phyloP scores from a whole-genome alignment of 2,797 vertebrate species.

The Spinus pinus region DNA sequence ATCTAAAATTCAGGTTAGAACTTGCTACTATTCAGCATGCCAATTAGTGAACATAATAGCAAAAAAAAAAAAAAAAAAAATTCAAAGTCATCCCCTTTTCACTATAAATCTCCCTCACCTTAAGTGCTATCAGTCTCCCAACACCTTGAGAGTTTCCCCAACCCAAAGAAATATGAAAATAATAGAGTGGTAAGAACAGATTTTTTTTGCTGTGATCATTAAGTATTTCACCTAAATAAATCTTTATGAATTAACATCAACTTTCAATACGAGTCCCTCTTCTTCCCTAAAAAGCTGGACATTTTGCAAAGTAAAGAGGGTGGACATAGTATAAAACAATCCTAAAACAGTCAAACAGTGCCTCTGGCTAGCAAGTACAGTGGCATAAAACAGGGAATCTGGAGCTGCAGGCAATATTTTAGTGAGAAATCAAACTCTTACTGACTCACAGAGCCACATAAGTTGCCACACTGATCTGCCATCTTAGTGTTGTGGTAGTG shows the following conservation, averaged over 20 bases:
- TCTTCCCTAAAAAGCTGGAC: background rate
- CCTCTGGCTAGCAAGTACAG: background rate
- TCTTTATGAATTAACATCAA: background rate
- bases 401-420: background rate
- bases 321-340: background rate
- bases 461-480: background rate
- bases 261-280: background rate
- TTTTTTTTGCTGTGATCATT: background rate
- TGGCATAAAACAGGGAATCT: background rate
- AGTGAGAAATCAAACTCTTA: background rate
- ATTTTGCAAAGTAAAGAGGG: background rate
- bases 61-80: background rate
- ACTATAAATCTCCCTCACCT: background rate
- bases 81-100: background rate
- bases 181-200: background rate
- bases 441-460: background rate
- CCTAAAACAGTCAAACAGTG: background rate
- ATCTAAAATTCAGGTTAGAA: constrained; percentile 16
- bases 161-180: background rate
- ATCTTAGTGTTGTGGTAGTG: background rate
- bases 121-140: background rate
- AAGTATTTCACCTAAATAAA: constrained; percentile 4
- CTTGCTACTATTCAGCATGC: constrained; percentile 20
- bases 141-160: background rate
- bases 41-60: constrained; percentile 7